Percentiles rank a stretch among this genome's conserved stretches.
These are phyloP conservation scores for Ictalurus punctatus DNA, from an alignment of 2,113 vertebrate genomes.

Conservation along the genomic window DNA sequence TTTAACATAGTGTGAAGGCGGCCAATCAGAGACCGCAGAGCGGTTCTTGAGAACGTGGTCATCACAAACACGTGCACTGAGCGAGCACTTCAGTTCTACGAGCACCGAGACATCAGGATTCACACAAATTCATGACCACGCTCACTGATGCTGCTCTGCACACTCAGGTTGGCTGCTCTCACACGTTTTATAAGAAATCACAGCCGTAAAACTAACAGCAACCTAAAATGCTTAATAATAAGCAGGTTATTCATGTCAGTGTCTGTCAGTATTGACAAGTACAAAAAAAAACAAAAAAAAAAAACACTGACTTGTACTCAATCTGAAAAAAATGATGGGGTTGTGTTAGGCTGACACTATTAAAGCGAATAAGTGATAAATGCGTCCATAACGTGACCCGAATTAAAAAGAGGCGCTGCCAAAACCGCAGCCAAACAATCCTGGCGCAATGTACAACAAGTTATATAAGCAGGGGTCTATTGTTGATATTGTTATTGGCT, in stretches of 20 bases:
- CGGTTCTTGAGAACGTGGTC: neutral
- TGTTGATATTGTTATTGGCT: neutral
- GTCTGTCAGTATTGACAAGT: neutral
- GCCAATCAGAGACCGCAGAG: neutral
- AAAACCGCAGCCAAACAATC: conserved; percentile 18
- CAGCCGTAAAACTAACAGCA: neutral
- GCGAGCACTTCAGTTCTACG: neutral
- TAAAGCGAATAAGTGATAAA: neutral
- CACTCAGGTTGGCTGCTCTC: neutral
- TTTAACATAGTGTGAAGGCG: neutral
- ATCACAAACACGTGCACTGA: neutral
- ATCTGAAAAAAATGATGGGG: neutral
- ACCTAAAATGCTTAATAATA: neutral
- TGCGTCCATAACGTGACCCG: neutral
- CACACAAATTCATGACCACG: neutral
- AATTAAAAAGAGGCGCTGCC: neutral
- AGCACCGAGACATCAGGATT: neutral
- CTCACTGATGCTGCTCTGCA: neutral
- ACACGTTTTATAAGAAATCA: neutral
- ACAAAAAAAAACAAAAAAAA: too few species aligned
- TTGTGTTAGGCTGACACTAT: neutral
- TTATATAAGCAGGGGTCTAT: conserved; percentile 34
- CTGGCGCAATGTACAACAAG: conserved; percentile 3
- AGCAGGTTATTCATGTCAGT: neutral
- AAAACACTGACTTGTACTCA: too few species aligned